Evolutionary conservation across 2,113 vertebrate genomes (phyloP).

Genomic region (Uria lomvia): DNA sequence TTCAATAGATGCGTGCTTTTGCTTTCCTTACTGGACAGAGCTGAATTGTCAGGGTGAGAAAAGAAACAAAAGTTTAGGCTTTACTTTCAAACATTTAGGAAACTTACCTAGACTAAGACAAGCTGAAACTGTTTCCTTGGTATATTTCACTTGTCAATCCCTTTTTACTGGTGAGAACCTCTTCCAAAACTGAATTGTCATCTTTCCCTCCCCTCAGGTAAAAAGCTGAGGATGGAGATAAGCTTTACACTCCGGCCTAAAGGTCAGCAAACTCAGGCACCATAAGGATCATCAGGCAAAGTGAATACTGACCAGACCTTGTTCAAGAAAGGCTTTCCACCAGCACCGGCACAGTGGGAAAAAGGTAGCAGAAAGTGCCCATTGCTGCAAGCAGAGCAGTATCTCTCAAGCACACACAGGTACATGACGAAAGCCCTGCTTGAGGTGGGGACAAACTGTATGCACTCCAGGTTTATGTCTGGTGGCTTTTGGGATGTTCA

Average conservation of each 20-base stretch:
- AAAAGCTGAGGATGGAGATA: conserved; percentile 6
- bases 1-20: background rate
- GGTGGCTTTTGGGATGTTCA: background rate
- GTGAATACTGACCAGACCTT: background rate
- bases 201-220: background rate
- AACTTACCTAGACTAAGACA: background rate
- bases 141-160: background rate
- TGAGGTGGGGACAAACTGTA: background rate
- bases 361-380: background rate
- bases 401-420: background rate
- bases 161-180: background rate
- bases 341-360: background rate
- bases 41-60: background rate
- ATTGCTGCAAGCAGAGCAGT: background rate
- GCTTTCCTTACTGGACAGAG: background rate
- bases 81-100: background rate
- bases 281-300: background rate
- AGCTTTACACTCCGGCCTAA: background rate
- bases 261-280: background rate
- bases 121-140: background rate
- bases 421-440: background rate
- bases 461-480: background rate
- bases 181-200: background rate
- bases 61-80: background rate
- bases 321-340: background rate